phyloP scores from a whole-genome alignment of 92 coral and sea anemone genomes.

The Pocillopora meandrina region DNA sequence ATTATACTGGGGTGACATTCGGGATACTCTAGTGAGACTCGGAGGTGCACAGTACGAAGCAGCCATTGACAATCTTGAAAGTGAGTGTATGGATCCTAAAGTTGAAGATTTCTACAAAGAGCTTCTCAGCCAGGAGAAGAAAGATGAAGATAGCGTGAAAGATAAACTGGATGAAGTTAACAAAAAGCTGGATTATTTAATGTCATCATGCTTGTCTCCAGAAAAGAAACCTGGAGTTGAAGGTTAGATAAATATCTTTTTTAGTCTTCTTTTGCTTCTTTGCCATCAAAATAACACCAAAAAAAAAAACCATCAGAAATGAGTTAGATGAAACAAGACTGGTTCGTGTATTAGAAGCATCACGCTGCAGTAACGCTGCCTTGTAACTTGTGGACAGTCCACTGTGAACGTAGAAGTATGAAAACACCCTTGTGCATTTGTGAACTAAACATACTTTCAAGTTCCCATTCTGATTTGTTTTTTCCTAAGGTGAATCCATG shows the following conservation, averaged over 20 bases:
- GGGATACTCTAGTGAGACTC: constrained; percentile 20
- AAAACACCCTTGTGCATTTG: no score
- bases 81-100: constrained; percentile 45
- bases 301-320: no score
- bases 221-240: not conserved
- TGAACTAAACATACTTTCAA: no score
- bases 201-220: not conserved
- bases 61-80: constrained; percentile 35
- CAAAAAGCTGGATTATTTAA: not conserved
- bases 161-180: not conserved
- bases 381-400: no score
- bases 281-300: no score
- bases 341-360: no score
- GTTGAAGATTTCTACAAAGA: constrained; percentile 36
- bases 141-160: constrained; percentile 3
- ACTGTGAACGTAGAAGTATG: no score
- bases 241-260: not conserved
- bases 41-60: constrained; percentile 25
- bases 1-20: not conserved
- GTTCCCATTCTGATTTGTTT: not conserved
- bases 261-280: not conserved
- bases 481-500: not conserved
- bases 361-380: no score
- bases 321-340: no score
- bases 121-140: constrained; percentile 32